phyloP scores from a whole-genome alignment of 2,797 vertebrate species.

The Balearica regulorum region DNA sequence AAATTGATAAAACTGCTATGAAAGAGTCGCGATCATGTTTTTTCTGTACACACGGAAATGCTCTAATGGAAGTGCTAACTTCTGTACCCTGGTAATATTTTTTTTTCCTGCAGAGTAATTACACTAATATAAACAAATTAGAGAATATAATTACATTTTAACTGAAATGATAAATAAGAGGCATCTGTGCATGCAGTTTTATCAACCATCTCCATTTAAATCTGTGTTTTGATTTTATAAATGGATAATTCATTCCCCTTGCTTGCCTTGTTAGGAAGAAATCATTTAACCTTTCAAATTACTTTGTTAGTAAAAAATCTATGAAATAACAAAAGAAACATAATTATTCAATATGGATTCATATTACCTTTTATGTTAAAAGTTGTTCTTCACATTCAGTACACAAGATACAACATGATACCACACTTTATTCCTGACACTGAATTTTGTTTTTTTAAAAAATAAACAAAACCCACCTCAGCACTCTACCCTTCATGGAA shows the following conservation, averaged over 20 bases:
- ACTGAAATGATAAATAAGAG: constrained; percentile 56
- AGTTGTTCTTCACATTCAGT: neutral
- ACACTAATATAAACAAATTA: constrained; percentile 51
- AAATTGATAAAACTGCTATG: neutral
- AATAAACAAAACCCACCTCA: neutral
- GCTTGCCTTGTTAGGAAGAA: constrained; percentile 12
- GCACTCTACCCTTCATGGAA: neutral
- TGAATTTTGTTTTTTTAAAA: neutral
- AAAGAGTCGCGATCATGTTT: neutral
- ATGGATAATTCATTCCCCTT: constrained; percentile 31
- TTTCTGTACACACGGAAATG: neutral
- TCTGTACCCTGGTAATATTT: neutral
- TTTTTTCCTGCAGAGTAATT: constrained; percentile 29
- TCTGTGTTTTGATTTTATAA: constrained; percentile 49
- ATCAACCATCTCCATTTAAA: constrained; percentile 46
- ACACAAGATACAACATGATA: neutral
- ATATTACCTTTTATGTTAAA: neutral
- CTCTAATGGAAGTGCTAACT: constrained; percentile 6
- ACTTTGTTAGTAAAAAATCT: neutral
- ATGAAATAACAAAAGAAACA: constrained; percentile 13
- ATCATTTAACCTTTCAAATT: neutral
- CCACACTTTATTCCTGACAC: neutral
- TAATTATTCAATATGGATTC: neutral
- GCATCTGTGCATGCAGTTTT: constrained; percentile 32
- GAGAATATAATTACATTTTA: constrained; percentile 55